These are phyloP conservation scores for Toxotes chatareus DNA, from an alignment of 2,113 vertebrate species.

Conservation along the genomic window DNA sequence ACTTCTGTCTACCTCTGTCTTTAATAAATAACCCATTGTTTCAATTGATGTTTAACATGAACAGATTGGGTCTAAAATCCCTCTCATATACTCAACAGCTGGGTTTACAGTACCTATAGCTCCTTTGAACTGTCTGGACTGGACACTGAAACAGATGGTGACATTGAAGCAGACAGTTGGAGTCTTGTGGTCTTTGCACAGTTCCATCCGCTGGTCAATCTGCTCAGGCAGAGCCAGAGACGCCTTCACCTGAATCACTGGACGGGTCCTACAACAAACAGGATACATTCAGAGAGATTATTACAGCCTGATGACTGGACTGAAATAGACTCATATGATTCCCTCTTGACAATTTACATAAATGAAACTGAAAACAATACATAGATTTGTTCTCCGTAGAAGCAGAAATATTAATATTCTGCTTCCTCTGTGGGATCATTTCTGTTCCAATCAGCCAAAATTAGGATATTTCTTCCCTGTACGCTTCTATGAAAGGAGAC, in stretches of 20 bases:
- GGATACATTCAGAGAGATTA: constrained; percentile 18
- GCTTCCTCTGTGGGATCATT: background rate
- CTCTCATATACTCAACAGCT: background rate
- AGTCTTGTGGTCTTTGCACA: constrained; percentile 84
- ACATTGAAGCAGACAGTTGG: constrained; percentile 88
- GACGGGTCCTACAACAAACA: constrained; percentile 87
- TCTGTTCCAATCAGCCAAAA: background rate
- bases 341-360: background rate
- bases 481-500: background rate
- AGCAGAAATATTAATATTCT: background rate
- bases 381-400: background rate
- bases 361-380: background rate
- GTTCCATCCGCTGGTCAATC: constrained; percentile 85
- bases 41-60: background rate
- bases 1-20: too few species aligned
- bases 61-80: too few species aligned
- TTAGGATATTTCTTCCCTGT: background rate
- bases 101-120: constrained; percentile 85
- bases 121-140: constrained; percentile 86
- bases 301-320: background rate
- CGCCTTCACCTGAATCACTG: constrained; percentile 90
- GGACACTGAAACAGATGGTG: constrained; percentile 90
- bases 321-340: background rate
- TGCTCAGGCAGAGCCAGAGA: constrained; percentile 86
- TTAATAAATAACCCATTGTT: background rate